Base-by-base conservation (phyloP, 2,888 invertebrate species). In the Ramazzottius varieornatus region DNA sequence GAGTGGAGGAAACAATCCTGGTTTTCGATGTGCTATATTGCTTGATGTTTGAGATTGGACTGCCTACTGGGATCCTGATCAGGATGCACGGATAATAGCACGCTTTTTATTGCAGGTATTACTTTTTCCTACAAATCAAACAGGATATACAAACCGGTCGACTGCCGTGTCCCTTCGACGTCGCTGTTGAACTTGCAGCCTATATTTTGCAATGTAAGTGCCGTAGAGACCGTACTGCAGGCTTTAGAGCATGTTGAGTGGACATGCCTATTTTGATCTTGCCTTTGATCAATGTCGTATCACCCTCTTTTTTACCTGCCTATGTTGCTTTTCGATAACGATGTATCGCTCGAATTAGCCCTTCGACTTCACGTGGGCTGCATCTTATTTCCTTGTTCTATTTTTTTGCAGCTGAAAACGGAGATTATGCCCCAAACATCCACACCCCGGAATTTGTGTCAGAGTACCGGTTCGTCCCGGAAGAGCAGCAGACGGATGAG, bases 391-490 rank as follows among this genome's bases (percentile, higher is more conserved):
- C 4, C 63, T 29, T 32, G n/a, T 29, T 33, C 64, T 67, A 66
- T 68, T 67, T 66, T 68, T 66, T 76, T 77, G 63, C 73, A 89
- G 90, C 98, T 69, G 98, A 99, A 79, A 80, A 96, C 66, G 98
- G 98, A 46, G 98, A 99, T 77, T 96, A 86, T 78, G 94, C 96
- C 77, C 84, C 86, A 69, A 80, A 83, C 63, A 81, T 85, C 66
- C 98, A 99, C 76, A 88, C 89, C 8, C 88, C 93, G n/a, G 89
- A 89, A 20, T 88, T 91, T 66, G 89, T 99, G 1, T 98, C 96
- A 1, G 94, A 98, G 78, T 99, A 98, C 77, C 84, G 89, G 68
- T 99, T 99, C 79, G 86, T 92, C 66, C 92, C 92, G 1, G 85
- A 88, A 72, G 67, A 71, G 46, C 71, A 73, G 29, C 96, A 96